Percentiles rank a stretch among this genome's conserved stretches.
Conservation (phyloP, 2,797 vertebrate genomes). For the Takifugu rubripes region DNA sequence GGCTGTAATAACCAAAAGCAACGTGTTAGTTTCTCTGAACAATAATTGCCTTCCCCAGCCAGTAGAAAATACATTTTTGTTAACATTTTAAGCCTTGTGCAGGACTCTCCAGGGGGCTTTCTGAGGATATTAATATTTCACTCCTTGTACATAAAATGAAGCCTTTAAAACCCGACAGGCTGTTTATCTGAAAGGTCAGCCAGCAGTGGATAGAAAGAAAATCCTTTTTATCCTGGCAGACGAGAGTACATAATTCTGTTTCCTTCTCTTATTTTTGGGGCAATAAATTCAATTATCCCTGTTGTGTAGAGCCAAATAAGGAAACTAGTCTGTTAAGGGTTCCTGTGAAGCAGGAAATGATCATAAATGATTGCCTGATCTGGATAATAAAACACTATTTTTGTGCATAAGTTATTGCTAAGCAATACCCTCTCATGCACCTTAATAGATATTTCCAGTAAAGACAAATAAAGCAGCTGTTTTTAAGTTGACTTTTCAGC, state of each 20-base stretch:
- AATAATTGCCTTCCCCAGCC: constrained; percentile 8
- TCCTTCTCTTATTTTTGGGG: constrained; percentile 1
- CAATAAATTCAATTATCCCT: neutral
- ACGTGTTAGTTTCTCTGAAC: too few relatives aligned
- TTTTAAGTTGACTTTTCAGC: too few relatives aligned
- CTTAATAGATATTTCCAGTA: too few relatives aligned
- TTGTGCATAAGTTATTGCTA: too few relatives aligned
- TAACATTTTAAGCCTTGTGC: constrained; percentile 31
- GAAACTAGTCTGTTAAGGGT: too few relatives aligned
- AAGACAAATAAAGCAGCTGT: too few relatives aligned
- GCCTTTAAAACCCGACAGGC: constrained; percentile 30
- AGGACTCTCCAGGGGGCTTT: constrained; percentile 23
- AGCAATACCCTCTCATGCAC: too few relatives aligned
- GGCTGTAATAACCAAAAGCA: too few relatives aligned
- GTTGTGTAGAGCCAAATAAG: neutral
- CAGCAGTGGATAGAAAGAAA: constrained; percentile 28
- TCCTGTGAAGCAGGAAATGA: too few relatives aligned
- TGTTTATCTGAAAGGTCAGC: constrained; percentile 39
- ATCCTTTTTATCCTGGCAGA: constrained; percentile 16
- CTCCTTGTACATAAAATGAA: constrained; percentile 24
- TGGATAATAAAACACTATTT: too few relatives aligned
- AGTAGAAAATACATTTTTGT: constrained; percentile 43
- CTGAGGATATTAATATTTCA: constrained; percentile 48
- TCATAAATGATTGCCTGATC: too few relatives aligned
- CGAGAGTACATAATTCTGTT: constrained; percentile 19